A percentile compares a stretch with the other conserved stretches of the same genome.
phyloP scores from a whole-genome alignment of 2,797 vertebrate species.

The Hypotaenidia philippensis region DNA sequence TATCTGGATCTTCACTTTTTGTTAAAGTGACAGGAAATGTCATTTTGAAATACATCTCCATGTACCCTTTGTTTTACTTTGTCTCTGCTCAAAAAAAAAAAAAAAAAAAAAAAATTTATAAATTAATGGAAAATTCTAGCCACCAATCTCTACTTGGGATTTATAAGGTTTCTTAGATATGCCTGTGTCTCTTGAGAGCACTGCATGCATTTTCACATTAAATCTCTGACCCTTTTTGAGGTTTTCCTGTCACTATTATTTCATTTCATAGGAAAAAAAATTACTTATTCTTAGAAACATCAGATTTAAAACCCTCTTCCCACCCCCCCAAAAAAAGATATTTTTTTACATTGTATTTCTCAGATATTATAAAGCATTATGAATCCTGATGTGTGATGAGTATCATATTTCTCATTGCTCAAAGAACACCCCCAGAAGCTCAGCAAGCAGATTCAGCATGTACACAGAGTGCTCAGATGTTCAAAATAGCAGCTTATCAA shows the following conservation, averaged over 20 bases:
- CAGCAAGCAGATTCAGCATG: neutral
- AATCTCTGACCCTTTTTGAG: neutral
- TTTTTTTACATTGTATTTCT: neutral
- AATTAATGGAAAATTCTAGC: neutral
- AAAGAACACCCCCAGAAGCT: neutral
- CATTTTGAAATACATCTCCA: neutral
- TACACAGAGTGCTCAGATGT: neutral
- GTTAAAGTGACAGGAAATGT: neutral
- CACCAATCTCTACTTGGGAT: neutral
- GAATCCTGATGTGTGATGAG: neutral
- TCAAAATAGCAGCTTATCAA: neutral
- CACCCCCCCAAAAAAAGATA: neutral
- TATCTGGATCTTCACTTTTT: neutral
- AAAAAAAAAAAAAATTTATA: neutral
- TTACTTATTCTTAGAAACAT: neutral
- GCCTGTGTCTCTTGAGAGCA: neutral
- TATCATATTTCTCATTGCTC: neutral
- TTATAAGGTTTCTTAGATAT: neutral
- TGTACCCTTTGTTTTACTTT: neutral
- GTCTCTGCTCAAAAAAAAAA: neutral
- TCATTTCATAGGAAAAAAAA: neutral
- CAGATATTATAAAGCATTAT: neutral
- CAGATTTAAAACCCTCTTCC: neutral
- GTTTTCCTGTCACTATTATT: neutral
- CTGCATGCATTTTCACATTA: neutral